Percentiles rank a stretch among this genome's conserved stretches.
Conservation (phyloP, 2,797 vertebrate species). For the Cyprinodon diabolis region DNA sequence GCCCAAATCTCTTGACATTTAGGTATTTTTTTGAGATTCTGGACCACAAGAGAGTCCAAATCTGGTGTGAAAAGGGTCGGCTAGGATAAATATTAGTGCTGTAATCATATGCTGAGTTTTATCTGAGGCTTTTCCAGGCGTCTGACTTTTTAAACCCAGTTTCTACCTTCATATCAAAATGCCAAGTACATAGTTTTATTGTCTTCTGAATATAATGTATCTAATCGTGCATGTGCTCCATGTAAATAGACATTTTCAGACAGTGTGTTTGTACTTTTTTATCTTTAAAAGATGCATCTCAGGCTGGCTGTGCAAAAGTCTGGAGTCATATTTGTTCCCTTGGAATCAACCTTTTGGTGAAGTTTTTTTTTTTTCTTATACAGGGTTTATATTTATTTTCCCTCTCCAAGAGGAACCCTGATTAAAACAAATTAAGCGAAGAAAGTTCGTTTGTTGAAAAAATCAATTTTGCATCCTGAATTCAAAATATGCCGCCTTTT, state of each 20-base stretch:
- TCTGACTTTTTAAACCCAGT: neutral
- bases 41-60: neutral
- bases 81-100: neutral
- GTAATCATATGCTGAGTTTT: neutral
- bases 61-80: neutral
- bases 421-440: neutral
- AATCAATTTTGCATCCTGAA: neutral
- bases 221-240: too few relatives aligned
- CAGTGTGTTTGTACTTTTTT: too few relatives aligned
- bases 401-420: neutral
- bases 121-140: neutral
- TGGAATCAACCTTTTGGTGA: too few relatives aligned
- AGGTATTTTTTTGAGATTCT: too few relatives aligned
- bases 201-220: neutral
- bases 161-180: neutral
- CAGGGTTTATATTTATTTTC: neutral
- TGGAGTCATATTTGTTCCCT: neutral
- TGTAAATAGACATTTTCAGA: neutral
- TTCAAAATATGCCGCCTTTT: too few relatives aligned
- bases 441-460: neutral
- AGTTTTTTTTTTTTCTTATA: neutral
- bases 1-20: neutral
- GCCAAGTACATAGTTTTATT: slow-evolving; percentile 1
- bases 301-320: neutral
- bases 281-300: neutral